A percentile compares a stretch with the other conserved stretches of the same genome.
phyloP scores from a whole-genome alignment of 2,888 invertebrate genomes.

The Alloplasta piceator region DNA sequence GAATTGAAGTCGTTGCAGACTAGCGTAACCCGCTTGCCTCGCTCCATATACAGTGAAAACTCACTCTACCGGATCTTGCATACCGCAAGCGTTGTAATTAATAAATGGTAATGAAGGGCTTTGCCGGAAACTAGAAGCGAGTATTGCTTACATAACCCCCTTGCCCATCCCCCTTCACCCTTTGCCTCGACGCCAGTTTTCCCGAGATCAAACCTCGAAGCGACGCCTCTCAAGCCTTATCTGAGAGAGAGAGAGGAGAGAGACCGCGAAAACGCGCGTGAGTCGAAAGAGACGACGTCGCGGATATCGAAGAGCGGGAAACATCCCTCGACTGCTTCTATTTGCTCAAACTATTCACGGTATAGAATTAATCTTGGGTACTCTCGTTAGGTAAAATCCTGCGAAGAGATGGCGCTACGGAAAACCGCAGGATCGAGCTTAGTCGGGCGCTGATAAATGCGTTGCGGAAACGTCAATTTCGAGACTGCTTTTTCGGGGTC shows the following conservation, averaged over 20 bases:
- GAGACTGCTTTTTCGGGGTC: too few relatives aligned
- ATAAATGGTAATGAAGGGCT: constrained; percentile 67
- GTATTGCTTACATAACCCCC: constrained; percentile 66
- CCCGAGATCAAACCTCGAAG: constrained; percentile 61
- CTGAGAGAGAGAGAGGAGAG: not conserved
- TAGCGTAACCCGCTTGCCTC: constrained; percentile 14
- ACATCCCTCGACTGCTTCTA: constrained; percentile 43
- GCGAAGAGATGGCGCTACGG: constrained; percentile 33
- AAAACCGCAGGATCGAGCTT: constrained; percentile 17
- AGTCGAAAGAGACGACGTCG: constrained; percentile 27
- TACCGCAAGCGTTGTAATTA: constrained; percentile 62
- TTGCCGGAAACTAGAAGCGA: constrained; percentile 54
- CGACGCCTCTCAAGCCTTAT: constrained; percentile 12
- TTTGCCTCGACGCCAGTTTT: constrained; percentile 34
- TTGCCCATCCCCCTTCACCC: not conserved
- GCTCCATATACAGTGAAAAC: constrained; percentile 19
- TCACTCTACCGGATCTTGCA: constrained; percentile 35
- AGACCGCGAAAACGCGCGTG: constrained; percentile 19
- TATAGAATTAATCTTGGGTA: constrained; percentile 61
- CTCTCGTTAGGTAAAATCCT: constrained; percentile 55
- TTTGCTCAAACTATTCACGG: constrained; percentile 61
- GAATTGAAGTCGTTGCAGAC: constrained; percentile 16
- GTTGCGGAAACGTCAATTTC: too few relatives aligned
- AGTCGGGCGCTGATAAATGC: too few relatives aligned
- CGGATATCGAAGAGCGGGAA: constrained; percentile 20